Percentiles rank a stretch among this genome's conserved stretches.
phyloP scores from a whole-genome alignment of 2,797 vertebrate species.

The Aeoliscus strigatus region DNA sequence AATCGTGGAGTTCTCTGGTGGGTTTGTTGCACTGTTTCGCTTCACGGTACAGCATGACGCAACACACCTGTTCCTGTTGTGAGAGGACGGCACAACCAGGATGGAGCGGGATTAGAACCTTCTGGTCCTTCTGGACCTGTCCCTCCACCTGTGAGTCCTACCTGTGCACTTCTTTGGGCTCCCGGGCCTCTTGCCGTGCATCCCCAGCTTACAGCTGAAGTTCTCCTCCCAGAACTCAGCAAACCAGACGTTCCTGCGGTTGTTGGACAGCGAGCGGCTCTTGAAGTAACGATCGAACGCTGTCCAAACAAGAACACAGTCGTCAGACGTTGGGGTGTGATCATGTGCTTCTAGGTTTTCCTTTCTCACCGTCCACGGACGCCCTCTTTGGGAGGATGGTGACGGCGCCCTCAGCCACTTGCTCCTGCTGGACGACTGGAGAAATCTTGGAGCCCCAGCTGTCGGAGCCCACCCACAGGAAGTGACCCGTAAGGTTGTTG shows the following conservation, averaged over 20 bases:
- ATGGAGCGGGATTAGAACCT: no score
- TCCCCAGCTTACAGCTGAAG: conserved; percentile 93
- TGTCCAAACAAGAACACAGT: conserved; percentile 35
- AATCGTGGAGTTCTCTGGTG: no score
- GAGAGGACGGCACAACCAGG: not conserved
- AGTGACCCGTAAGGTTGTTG: conserved; percentile 91
- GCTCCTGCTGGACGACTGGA: conserved; percentile 89
- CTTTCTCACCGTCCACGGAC: conserved; percentile 85
- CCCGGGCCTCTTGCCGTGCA: conserved; percentile 90
- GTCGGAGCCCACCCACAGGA: conserved; percentile 97
- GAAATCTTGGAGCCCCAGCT: conserved; percentile 97
- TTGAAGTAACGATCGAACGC: conserved; percentile 95
- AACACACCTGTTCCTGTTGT: no score
- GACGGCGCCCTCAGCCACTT: conserved; percentile 90
- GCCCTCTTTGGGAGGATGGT: conserved; percentile 95
- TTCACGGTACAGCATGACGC: no score
- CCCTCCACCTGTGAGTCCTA: no score
- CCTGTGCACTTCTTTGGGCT: conserved; percentile 96
- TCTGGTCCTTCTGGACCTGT: no score
- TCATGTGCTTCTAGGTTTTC: not conserved
- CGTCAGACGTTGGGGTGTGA: not conserved
- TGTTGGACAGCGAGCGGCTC: conserved; percentile 94
- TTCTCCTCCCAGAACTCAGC: conserved; percentile 99
- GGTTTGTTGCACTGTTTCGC: no score
- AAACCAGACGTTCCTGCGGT: conserved; percentile 95